Evolutionary conservation across 2,113 vertebrate genomes (phyloP), one percentile per base, ranked within the genome.

Genomic region (Smithornis capensis): DNA sequence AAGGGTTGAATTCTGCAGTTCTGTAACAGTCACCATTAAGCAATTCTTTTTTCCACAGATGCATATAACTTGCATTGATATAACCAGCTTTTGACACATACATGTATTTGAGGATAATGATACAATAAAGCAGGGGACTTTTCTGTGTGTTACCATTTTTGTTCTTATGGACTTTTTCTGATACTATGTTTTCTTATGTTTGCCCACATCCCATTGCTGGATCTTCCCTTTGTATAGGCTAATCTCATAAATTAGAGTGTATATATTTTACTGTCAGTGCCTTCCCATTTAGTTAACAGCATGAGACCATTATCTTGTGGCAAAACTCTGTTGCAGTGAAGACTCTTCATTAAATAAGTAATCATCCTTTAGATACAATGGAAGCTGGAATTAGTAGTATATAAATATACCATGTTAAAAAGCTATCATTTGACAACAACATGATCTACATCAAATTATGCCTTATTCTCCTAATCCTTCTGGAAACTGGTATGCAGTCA

Each of bases 201-300:
- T 88, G 14, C 21, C 29, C 33, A 78, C 27, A 79, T 62, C 52
- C 47, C 4, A 17, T 75, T 89, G 44, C 83, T 92, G 74, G 47
- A 62, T 89, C 45, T 92, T 96, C 6, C 1, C 53, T 83, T 82
- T 89, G 64, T 89, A 65, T 59, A 97, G 83, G 57, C 22, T 94
- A 92, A 88, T 83, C 62, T 94, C 60, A 79, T 89, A 89, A 95
- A 87, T 95, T 71, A 76, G 56, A 80, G 77, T 87, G 90, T 92
- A 96, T 95, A 93, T 76, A 78, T 96, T 96, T 97, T 94, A 82
- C 50, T 69, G 57, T 94, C 95, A 97, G 97, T 94, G 70, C 90
- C 89, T 95, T 96, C 88, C 85, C 94, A 93, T 95, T 97, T 95
- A 97, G 74, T 95, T 93, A 97, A 97, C 96, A 97, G 96, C 94